Conservation (phyloP, 2,888 invertebrate genomes). For the Lasioglossum villosulum region DNA sequence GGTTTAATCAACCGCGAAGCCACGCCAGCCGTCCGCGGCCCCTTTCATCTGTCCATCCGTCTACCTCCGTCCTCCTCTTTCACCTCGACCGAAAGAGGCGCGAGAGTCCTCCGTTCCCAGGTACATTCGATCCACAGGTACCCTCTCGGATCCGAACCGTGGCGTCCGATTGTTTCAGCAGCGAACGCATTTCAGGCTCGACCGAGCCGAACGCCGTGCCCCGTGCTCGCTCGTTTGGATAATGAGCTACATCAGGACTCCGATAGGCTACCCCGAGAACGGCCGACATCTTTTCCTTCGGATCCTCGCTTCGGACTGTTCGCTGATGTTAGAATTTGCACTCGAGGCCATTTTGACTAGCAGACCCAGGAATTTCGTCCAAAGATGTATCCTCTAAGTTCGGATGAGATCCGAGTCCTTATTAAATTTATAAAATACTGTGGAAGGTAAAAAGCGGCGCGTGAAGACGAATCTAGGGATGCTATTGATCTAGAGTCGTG, state of each 20-base stretch:
- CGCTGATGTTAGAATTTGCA: background rate
- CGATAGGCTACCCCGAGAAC: background rate
- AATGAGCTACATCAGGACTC: slow-evolving; percentile 2
- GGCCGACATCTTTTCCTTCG: slow-evolving; percentile 1
- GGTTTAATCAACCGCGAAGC: slow-evolving; percentile 74
- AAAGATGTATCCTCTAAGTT: background rate
- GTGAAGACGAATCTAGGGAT: background rate
- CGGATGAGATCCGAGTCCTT: background rate
- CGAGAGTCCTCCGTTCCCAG: background rate
- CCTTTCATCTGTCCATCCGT: slow-evolving; percentile 57
- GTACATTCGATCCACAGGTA: slow-evolving; percentile 14
- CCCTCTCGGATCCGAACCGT: background rate
- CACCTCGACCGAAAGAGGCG: slow-evolving; percentile 17
- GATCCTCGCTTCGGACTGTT: background rate
- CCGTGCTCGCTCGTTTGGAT: slow-evolving; percentile 12
- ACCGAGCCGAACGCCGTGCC: background rate
- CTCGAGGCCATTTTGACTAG: background rate
- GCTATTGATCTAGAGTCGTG: background rate
- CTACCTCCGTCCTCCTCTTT: slow-evolving; percentile 51
- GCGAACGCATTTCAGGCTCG: background rate
- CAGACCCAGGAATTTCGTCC: background rate
- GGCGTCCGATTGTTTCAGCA: slow-evolving; percentile 1
- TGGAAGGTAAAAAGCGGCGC: background rate
- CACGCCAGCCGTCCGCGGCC: slow-evolving; percentile 69
- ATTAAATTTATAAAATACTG: background rate